phyloP scores from a whole-genome alignment of 2,113 vertebrate genomes.

The Ochotona curzoniae region DNA sequence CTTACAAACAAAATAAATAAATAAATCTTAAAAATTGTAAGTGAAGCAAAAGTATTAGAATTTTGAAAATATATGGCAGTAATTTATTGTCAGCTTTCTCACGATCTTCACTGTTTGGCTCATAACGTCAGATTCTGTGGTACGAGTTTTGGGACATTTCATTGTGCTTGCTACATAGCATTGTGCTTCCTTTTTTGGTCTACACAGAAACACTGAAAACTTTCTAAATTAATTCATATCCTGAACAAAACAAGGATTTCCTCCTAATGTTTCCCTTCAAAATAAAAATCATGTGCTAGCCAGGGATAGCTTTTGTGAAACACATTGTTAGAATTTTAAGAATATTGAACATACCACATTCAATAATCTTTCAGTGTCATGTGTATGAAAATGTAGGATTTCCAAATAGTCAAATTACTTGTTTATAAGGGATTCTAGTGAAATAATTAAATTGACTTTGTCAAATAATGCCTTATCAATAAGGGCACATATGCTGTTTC shows the following conservation, averaged over 20 bases:
- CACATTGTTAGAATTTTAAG: neutral
- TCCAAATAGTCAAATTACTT: neutral
- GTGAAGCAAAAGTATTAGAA: neutral
- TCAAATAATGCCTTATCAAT: neutral
- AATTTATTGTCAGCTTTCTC: neutral
- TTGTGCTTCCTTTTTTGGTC: no score
- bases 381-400: neutral
- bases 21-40: no score
- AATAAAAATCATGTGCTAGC: neutral
- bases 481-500: neutral
- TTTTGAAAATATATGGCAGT: neutral
- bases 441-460: slow-evolving; percentile 28
- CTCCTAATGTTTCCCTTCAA: neutral
- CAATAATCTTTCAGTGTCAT: neutral
- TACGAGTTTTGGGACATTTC: neutral
- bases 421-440: neutral
- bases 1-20: no score
- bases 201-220: neutral
- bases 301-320: neutral
- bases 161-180: neutral
- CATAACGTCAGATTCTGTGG: neutral
- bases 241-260: neutral
- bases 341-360: neutral
- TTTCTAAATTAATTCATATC: neutral
- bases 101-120: neutral